A percentile compares a stretch with the other conserved stretches of the same genome.
These are phyloP conservation scores for Tribolium madens DNA, from an alignment of 1,140 invertebrate genomes.

Conservation along the genomic window DNA sequence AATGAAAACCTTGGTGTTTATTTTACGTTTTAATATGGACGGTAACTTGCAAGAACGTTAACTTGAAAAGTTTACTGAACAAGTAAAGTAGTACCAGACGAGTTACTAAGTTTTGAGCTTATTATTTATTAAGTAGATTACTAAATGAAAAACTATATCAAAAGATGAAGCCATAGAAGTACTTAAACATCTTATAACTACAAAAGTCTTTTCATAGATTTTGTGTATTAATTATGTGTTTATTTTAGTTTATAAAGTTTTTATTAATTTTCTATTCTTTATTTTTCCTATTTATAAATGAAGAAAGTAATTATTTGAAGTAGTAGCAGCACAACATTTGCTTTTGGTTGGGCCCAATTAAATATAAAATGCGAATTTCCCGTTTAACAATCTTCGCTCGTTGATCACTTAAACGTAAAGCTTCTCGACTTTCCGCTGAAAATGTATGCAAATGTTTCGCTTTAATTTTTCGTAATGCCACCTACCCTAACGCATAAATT, in stretches of 20 bases:
- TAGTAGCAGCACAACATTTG: background rate
- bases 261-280: too few relatives aligned
- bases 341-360: background rate
- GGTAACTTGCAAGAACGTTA: background rate
- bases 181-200: background rate
- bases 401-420: constrained; percentile 4
- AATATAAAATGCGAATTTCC: background rate
- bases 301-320: background rate
- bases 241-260: too few relatives aligned
- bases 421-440: background rate
- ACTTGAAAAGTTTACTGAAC: background rate
- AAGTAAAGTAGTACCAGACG: background rate
- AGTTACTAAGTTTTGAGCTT: background rate
- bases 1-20: background rate
- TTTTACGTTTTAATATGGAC: background rate
- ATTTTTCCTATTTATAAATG: background rate
- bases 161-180: background rate
- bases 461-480: constrained; percentile 4
- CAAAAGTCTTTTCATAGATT: background rate
- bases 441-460: constrained; percentile 11
- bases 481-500: constrained; percentile 11
- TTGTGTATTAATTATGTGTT: too few relatives aligned
- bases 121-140: background rate
- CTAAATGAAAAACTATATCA: background rate
- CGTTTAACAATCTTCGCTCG: background rate